phyloP scores from a whole-genome alignment of 2,113 vertebrate species.

The Mandrillus leucophaeus region DNA sequence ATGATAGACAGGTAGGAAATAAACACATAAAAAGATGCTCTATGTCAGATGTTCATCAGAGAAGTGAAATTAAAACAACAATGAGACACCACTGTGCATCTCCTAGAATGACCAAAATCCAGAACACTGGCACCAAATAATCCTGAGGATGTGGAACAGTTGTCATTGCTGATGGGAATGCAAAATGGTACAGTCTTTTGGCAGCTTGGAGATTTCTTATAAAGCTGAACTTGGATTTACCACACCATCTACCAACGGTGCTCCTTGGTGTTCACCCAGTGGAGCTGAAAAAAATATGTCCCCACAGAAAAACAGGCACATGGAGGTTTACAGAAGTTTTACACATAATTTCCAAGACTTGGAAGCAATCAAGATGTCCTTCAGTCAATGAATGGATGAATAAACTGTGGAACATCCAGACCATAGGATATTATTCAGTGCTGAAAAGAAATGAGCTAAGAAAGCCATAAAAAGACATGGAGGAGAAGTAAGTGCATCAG shows the following conservation, averaged over 20 bases:
- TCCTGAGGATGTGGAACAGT: no score
- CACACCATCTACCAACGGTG: fast-evolving
- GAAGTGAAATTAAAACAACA: no score
- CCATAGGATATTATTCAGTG: background rate
- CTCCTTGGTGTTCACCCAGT: no score
- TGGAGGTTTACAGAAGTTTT: background rate
- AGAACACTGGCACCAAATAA: no score
- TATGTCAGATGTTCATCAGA: no score
- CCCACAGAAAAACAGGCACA: background rate
- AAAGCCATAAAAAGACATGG: background rate
- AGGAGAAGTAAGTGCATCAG: background rate
- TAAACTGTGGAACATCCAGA: background rate
- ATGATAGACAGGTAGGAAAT: background rate
- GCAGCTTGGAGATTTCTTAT: background rate
- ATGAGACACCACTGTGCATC: no score
- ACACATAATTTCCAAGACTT: background rate
- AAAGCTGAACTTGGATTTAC: background rate
- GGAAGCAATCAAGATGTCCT: background rate
- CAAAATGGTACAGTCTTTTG: no score
- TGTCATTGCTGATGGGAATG: no score
- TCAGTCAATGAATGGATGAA: no score
- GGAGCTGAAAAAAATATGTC: background rate
- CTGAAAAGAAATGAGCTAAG: background rate
- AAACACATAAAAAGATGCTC: no score
- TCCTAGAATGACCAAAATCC: no score